A percentile compares a stretch with the other conserved stretches of the same genome.
Evolutionary conservation across 2,888 invertebrate species (phyloP).

Genomic region (Agrochola circellaris): DNA sequence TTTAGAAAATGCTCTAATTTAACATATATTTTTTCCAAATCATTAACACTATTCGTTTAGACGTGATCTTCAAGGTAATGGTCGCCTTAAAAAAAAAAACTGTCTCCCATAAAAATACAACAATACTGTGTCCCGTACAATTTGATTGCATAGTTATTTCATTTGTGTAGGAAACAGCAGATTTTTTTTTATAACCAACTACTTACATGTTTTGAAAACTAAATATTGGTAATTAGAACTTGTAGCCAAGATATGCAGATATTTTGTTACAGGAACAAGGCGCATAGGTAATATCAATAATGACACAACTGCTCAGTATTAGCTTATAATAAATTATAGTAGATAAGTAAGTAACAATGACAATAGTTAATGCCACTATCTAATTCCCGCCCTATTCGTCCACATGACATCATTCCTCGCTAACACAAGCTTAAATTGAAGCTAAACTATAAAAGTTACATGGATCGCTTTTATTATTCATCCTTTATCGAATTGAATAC

Average conservation of each 20-base stretch:
- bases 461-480: constrained; percentile 56
- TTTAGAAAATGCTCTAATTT: too few relatives aligned
- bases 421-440: constrained; percentile 46
- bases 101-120: too few relatives aligned
- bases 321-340: constrained; percentile 4
- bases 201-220: neutral
- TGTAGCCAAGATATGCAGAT: neutral
- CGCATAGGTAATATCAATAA: constrained; percentile 4
- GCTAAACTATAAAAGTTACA: constrained; percentile 45
- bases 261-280: neutral
- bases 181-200: too few relatives aligned
- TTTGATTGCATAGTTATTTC: too few relatives aligned
- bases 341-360: neutral
- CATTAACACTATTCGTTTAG: too few relatives aligned
- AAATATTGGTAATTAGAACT: neutral
- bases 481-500: constrained; percentile 56
- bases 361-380: constrained; percentile 18
- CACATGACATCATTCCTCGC: constrained; percentile 55
- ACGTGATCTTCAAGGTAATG: too few relatives aligned
- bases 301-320: constrained; percentile 1
- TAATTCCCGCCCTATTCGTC: constrained; percentile 39
- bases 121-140: too few relatives aligned
- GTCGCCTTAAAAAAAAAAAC: too few relatives aligned
- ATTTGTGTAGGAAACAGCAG: too few relatives aligned
- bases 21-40: too few relatives aligned